Conservation (phyloP, 2,797 vertebrate species). For the Semotilus atromaculatus region DNA sequence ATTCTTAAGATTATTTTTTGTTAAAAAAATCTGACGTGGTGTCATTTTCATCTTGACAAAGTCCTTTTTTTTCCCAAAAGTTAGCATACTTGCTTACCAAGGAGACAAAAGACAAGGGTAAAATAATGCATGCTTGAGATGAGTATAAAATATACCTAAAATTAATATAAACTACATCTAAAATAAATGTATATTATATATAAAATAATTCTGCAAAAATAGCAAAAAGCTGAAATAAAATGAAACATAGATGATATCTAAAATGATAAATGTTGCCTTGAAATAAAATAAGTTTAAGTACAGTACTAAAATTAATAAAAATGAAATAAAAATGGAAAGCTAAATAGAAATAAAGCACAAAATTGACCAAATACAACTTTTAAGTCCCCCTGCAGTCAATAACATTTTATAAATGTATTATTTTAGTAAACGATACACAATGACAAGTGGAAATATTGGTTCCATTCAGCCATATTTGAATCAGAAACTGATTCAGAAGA, state of each 20-base stretch:
- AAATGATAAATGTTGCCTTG: background rate
- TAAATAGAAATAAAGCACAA: background rate
- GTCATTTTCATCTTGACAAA: no score
- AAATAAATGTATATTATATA: background rate
- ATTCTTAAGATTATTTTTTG: background rate
- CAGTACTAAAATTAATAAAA: background rate
- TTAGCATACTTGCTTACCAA: background rate
- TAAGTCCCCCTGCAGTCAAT: background rate
- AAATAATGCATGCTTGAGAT: background rate
- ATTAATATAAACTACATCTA: background rate
- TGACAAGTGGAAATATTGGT: background rate
- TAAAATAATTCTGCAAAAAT: background rate
- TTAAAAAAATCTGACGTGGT: no score
- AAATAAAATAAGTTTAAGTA: background rate
- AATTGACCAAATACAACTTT: background rate
- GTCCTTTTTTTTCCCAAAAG: no score
- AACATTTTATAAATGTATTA: no score
- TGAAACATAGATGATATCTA: background rate
- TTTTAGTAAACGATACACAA: background rate
- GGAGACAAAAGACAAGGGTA: background rate
- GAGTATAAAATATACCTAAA: no score
- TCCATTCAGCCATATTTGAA: no score
- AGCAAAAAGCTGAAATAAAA: background rate
- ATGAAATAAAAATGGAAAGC: background rate
- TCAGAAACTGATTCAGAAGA: background rate